phyloP scores from a whole-genome alignment of 1,140 invertebrate species.

The Sinonovacula constricta region DNA sequence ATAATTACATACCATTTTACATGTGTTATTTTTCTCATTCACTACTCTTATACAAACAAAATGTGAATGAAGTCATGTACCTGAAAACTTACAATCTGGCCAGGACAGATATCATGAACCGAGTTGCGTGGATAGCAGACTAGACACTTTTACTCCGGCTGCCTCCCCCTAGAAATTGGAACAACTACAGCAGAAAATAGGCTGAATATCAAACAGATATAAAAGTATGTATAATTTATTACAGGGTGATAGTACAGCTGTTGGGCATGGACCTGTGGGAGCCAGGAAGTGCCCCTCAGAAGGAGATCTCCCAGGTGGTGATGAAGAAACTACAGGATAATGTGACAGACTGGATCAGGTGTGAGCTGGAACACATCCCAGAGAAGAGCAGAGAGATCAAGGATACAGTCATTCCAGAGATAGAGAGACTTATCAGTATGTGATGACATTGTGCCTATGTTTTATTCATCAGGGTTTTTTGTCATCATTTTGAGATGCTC shows the following conservation, averaged over 20 bases:
- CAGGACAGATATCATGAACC: no score
- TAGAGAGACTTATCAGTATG: slow-evolving; percentile 38
- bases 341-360: slow-evolving; percentile 55
- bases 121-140: no score
- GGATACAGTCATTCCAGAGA: slow-evolving; percentile 66
- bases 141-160: no score
- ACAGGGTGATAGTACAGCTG: slow-evolving; percentile 64
- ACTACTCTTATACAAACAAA: no score
- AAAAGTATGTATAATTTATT: slow-evolving; percentile 27
- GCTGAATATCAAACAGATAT: no score
- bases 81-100: no score
- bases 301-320: slow-evolving; percentile 56
- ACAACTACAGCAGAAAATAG: no score
- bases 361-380: slow-evolving; percentile 16
- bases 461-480: not conserved
- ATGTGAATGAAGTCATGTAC: no score
- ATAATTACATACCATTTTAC: no score
- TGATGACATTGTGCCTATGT: not conserved
- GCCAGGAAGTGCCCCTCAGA: slow-evolving; percentile 52
- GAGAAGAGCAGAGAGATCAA: slow-evolving; percentile 54
- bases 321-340: slow-evolving; percentile 62
- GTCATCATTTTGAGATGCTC: not conserved
- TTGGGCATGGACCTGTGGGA: slow-evolving; percentile 70
- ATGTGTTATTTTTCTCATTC: no score
- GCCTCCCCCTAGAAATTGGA: no score